Base-by-base conservation (phyloP, 2,888 invertebrate species). In the Drosophila kanekoi region DNA sequence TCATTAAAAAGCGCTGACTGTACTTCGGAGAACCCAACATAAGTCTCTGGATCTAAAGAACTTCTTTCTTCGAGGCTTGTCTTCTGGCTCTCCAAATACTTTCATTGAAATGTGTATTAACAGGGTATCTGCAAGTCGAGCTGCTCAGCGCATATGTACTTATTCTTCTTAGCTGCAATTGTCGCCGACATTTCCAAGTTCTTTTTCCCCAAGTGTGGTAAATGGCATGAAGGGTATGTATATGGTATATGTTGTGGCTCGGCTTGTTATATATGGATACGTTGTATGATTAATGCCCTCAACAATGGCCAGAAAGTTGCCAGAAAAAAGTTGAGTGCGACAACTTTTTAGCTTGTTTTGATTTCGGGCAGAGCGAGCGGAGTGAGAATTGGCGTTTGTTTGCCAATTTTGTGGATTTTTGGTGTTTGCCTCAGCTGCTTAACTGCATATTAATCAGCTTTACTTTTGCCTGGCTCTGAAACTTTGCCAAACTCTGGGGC, bases 391-490 rank as follows among this genome's bases (percentile, higher is more conserved):
- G n/a, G n/a, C n/a, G n/a, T n/a, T 20, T 33, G 53, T 32, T 33
- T 10, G 38, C 40, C 53, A 77, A 77, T 58, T 43, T 48, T 68
- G 52, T 57, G 70, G 38, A 44, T 45, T 81, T 81, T 80, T 60
- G 56, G 79, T 72, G 57, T 69, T 68, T 54, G 58, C 58, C 52
- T 62, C 61, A 73, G 52, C 81, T 61, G 65, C 72, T 87, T 88
- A 89, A 84, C 89, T 73, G 89, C 87, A 89, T 87, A 84, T 89
- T 89, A 84, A 84, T 82, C 77, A 82, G 79, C 47, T 65, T 59
- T 60, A 58, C 49, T 47, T 63, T 51, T n/a, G 38, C 68, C 45
- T 43, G 18, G 40, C 45, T 49, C 16, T 66, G 70, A 57, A 73
- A 73, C 66, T 54, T 79, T 69, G 70, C 68, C 71, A 83, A 68